These are phyloP conservation scores for Taeniopygia guttata DNA, from an alignment of 2,797 vertebrate species.

Conservation along the genomic window DNA sequence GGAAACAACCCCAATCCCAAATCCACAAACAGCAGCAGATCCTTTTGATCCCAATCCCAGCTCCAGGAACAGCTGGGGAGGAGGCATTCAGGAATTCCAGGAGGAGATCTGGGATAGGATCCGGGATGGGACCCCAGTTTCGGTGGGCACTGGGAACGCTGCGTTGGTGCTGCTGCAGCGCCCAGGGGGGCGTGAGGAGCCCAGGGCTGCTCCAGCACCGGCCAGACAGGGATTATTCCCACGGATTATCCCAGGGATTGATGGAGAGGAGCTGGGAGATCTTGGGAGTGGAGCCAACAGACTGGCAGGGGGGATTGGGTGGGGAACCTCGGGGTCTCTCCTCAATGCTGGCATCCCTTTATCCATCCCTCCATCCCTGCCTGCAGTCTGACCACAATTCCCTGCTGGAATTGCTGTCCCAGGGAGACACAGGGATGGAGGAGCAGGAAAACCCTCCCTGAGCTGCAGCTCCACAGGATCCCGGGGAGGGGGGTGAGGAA, in stretches of 20 bases:
- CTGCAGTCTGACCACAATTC: too few relatives aligned
- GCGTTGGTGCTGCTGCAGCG: background rate
- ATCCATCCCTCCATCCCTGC: too few relatives aligned
- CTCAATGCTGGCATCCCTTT: background rate
- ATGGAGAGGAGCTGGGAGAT: background rate
- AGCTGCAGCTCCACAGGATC: background rate
- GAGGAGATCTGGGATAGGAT: background rate
- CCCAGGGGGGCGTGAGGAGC: fast-evolving
- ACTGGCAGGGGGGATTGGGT: background rate
- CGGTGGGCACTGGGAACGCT: background rate
- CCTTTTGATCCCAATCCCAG: too few relatives aligned
- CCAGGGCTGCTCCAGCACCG: background rate
- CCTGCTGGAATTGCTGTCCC: background rate
- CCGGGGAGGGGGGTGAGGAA: background rate
- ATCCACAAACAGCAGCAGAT: too few relatives aligned
- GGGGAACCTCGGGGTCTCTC: background rate
- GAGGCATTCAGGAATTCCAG: too few relatives aligned
- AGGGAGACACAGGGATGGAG: background rate
- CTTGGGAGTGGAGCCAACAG: background rate
- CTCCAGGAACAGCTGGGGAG: too few relatives aligned
- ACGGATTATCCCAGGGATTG: background rate
- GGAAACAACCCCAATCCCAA: too few relatives aligned
- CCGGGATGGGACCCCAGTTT: background rate
- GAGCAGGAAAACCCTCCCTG: background rate
- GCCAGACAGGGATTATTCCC: background rate